Conservation (phyloP, 2,113 vertebrate species). For the Scortum barcoo region DNA sequence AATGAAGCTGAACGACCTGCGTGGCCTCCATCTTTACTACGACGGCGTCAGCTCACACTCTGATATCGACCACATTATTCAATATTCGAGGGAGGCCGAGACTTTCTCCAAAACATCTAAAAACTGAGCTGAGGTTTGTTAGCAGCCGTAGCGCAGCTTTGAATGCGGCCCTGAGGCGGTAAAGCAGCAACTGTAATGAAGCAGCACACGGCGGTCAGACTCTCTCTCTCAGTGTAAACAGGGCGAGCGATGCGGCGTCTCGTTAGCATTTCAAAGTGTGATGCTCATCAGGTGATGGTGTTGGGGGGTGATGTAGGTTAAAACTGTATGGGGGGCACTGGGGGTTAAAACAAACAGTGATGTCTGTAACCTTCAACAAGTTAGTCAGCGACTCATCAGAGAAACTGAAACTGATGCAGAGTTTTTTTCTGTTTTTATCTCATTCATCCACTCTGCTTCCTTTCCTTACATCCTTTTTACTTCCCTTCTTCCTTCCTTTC, state of each 20-base stretch:
- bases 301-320: not conserved
- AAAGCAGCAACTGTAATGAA: too few species aligned
- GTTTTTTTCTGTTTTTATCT: too few species aligned
- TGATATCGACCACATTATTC: too few species aligned
- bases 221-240: slow-evolving; percentile 12
- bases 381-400: slow-evolving; percentile 19
- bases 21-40: too few species aligned
- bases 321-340: slow-evolving; percentile 2
- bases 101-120: not conserved
- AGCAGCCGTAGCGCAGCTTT: not conserved
- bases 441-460: too few species aligned
- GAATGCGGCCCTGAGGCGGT: slow-evolving; percentile 20
- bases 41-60: too few species aligned
- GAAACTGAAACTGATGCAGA: not conserved
- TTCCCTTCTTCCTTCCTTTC: not conserved
- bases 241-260: not conserved
- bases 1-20: too few species aligned
- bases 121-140: slow-evolving; percentile 4
- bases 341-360: slow-evolving; percentile 32
- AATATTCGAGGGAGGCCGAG: not conserved
- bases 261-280: slow-evolving; percentile 65
- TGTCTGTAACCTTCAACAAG: slow-evolving; percentile 55
- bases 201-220: not conserved
- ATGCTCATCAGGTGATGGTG: slow-evolving; percentile 45
- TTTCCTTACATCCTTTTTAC: too few species aligned